Evolutionary conservation across 1,140 invertebrate species (phyloP).

Genomic region (Drosophila sechellia): DNA sequence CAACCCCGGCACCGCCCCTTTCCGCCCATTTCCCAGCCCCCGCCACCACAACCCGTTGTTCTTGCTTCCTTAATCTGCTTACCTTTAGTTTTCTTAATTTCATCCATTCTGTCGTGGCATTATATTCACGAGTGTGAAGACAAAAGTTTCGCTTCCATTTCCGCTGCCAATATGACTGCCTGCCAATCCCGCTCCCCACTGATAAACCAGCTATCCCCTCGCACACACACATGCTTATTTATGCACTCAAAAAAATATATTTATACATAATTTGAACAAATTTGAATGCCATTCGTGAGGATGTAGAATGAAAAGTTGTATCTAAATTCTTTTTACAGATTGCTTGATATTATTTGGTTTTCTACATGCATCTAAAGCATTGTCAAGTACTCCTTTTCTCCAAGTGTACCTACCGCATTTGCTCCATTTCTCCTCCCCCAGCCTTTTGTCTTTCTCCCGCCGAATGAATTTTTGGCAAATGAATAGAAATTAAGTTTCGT

Average conservation of each 20-base stretch:
- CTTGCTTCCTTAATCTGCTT: slow-evolving; percentile 77
- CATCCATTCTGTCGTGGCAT: slow-evolving; percentile 76
- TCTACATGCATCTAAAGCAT: too few species aligned
- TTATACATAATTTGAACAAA: too few species aligned
- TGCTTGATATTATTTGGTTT: too few species aligned
- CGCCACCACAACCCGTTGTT: slow-evolving; percentile 1
- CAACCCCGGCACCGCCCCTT: not conserved
- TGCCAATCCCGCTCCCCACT: slow-evolving; percentile 7
- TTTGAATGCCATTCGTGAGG: too few species aligned
- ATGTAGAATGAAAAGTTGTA: not conserved
- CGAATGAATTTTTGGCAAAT: slow-evolving; percentile 78
- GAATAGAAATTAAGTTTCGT: slow-evolving; percentile 82
- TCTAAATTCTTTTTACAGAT: too few species aligned
- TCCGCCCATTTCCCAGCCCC: too few species aligned
- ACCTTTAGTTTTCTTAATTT: slow-evolving; percentile 83
- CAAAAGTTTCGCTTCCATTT: slow-evolving; percentile 81
- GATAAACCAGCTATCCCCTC: not conserved
- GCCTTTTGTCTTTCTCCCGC: slow-evolving; percentile 22
- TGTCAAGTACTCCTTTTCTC: not conserved
- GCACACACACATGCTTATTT: slow-evolving; percentile 27
- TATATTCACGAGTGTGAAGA: slow-evolving; percentile 75
- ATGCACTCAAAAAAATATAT: not conserved
- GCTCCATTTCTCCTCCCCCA: not conserved
- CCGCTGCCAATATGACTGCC: slow-evolving; percentile 78
- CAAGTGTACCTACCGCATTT: slow-evolving; percentile 23